Evolutionary conservation across 2,888 invertebrate genomes (phyloP).

Genomic region (Lycophotia porphyrea): DNA sequence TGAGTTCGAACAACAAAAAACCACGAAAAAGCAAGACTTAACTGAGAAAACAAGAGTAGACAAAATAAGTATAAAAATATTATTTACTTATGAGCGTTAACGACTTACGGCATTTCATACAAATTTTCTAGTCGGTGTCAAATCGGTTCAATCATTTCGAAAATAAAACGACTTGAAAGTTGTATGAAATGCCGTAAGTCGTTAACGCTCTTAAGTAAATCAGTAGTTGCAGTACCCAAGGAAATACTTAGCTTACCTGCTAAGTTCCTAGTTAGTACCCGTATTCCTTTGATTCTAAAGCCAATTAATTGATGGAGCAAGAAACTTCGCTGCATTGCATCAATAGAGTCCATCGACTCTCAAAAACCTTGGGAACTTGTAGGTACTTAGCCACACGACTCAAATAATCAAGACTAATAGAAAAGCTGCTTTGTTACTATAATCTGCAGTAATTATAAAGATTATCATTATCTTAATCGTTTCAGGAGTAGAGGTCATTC

Average conservation of each 20-base stretch:
- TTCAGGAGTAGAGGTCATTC: slow-evolving; percentile 10
- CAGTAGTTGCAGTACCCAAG: background rate
- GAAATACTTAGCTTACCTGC: background rate
- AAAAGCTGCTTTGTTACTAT: slow-evolving; percentile 34
- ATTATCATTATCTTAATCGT: slow-evolving; percentile 27
- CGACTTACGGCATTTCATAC: too few species aligned
- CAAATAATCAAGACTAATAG: background rate
- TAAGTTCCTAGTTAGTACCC: too few species aligned
- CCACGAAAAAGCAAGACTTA: background rate
- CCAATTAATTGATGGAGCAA: slow-evolving; percentile 28
- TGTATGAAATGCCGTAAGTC: too few species aligned
- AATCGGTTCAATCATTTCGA: too few species aligned
- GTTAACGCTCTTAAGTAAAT: too few species aligned
- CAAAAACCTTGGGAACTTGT: slow-evolving; percentile 21
- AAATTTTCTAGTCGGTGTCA: too few species aligned
- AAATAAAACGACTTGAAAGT: too few species aligned
- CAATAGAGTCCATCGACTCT: slow-evolving; percentile 7
- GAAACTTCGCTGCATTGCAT: slow-evolving; percentile 1
- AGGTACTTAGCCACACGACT: slow-evolving; percentile 3
- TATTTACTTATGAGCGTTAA: background rate
- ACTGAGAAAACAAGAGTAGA: background rate
- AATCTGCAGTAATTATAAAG: slow-evolving; percentile 3
- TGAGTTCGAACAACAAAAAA: background rate
- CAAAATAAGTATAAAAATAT: background rate
- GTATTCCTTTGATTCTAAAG: slow-evolving; percentile 20